Base-by-base conservation (phyloP, 2,797 vertebrate genomes). In the Sciurus carolinensis region DNA sequence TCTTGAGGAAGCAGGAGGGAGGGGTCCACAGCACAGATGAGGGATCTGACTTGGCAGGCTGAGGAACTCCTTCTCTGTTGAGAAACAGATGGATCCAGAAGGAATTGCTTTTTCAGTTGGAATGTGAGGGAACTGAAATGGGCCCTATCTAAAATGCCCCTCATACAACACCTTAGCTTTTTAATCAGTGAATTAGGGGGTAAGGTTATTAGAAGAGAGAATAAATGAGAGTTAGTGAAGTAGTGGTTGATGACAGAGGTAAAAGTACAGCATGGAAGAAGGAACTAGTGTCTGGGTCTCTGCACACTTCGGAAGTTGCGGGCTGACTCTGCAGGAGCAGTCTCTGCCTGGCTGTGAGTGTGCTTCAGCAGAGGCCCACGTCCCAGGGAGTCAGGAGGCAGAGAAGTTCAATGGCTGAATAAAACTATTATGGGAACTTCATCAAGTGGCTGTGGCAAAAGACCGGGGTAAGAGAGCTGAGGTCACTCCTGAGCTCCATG, bases 371-470 rank as follows among this genome's bases (percentile, higher is more conserved):
- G 57, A 90, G 36, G 64, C 30, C 47, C 28, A 87, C n/a, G 52
- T 33, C 42, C 82, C 26, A 84, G n/a, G 20, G 13, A 30, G 72
- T 62, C 24, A 2, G 59, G 33, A 3, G 47, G 59, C 12, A 90
- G 39, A 87, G 39, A 77, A 76, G 7, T 62, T 90, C 39, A 77
- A 47, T 1, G 12, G 39, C 15, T 83, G 11, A 6, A 83, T 90
- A 86, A 92, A 92, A 86, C 42, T 62, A 90, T 42, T 6, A 69
- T 59, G 52, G 57, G 28, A 96, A 62, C 54, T 69, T 71, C 64
- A 64, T 76, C 88, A 66, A 87, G n/a, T 52, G 36, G 1, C 71
- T 79, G 33, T 83, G 81, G 85, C 24, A 85, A 36, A 80, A 83
- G 28, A 12, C 39, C 33, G 36, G 18, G 44, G 11, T 57, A 54